Percentiles rank a stretch among this genome's conserved stretches.
These are phyloP conservation scores for Cariama cristata DNA, from an alignment of 2,113 vertebrate genomes.

Conservation along the genomic window DNA sequence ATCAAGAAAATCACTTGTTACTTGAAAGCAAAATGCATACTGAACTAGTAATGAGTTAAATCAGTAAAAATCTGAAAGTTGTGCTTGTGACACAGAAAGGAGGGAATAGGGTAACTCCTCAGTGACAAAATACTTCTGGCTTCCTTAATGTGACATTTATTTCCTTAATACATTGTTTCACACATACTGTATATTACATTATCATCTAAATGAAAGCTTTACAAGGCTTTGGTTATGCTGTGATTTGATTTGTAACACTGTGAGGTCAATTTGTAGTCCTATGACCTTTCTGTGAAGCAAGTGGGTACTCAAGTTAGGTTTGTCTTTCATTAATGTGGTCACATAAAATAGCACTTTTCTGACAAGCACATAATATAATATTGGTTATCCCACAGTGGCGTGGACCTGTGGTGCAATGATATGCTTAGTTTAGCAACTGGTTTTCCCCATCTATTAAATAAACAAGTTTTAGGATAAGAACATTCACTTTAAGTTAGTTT, in stretches of 20 bases:
- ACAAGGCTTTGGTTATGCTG: not conserved
- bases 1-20: not conserved
- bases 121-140: not conserved
- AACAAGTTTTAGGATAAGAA: not conserved
- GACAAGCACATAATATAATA: not conserved
- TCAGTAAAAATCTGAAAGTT: not conserved
- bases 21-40: not conserved
- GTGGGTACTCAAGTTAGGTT: fast-evolving
- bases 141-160: not conserved
- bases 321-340: not conserved
- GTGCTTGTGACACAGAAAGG: not conserved
- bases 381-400: not conserved
- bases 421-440: too few relatives aligned
- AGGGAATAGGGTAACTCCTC: not conserved
- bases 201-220: not conserved
- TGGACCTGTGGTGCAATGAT: not conserved
- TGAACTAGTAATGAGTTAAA: not conserved
- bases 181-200: not conserved
- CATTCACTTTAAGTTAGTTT: not conserved
- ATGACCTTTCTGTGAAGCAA: not conserved
- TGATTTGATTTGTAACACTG: not conserved
- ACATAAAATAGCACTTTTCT: not conserved
- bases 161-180: not conserved
- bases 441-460: too few relatives aligned
- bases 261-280: not conserved